Evolutionary conservation across 2,888 invertebrate genomes (phyloP).

Genomic region (Mythimna loreyi): DNA sequence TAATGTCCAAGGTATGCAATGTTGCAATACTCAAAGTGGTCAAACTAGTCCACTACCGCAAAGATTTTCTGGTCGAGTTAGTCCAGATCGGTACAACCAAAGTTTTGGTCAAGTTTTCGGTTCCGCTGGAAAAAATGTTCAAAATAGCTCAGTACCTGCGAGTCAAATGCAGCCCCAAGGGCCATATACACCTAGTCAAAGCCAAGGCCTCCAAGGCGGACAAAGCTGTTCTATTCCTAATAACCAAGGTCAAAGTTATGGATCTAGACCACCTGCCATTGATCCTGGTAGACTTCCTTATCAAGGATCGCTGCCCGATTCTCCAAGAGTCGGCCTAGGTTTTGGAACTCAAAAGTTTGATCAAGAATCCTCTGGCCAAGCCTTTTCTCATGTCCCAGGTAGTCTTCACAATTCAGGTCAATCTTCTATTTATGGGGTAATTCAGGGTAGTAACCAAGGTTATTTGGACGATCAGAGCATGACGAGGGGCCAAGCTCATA

Average conservation of each 20-base stretch:
- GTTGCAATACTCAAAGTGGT: background rate
- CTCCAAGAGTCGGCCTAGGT: background rate
- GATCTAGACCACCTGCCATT: background rate
- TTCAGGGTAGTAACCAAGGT: conserved; percentile 4
- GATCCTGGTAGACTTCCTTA: background rate
- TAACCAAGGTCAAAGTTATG: conserved; percentile 9
- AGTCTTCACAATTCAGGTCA: conserved; percentile 6
- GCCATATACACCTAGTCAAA: background rate
- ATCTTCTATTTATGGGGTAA: conserved; percentile 14
- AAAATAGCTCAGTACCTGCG: background rate
- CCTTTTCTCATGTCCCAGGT: background rate
- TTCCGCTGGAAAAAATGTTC: background rate
- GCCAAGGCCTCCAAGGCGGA: background rate
- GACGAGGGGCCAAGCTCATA: background rate
- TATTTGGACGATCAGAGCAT: background rate
- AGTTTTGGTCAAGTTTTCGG: background rate
- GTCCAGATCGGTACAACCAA: conserved; percentile 26
- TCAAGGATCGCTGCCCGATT: background rate
- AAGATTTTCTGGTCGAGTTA: background rate
- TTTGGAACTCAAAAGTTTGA: background rate
- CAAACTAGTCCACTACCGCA: background rate
- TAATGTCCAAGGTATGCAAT: background rate
- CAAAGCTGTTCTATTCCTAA: background rate
- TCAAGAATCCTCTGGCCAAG: conserved; percentile 2
- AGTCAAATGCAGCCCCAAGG: conserved; percentile 1